These are phyloP conservation scores for Apotomis turbidana DNA, from an alignment of 2,888 invertebrate species.

Conservation along the genomic window DNA sequence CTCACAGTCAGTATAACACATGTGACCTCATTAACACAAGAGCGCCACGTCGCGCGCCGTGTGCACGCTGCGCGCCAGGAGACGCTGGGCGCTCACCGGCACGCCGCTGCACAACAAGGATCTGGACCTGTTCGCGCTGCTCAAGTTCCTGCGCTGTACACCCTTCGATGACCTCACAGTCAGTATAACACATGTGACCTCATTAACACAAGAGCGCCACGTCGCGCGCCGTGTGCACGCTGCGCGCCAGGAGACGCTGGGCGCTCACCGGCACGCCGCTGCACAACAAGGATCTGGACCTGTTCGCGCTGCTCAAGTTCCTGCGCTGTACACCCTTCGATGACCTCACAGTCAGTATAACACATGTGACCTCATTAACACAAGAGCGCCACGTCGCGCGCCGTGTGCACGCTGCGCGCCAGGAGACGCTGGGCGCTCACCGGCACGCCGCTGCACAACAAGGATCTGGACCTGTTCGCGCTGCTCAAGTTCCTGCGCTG, in stretches of 20 bases:
- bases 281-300: constrained; percentile 95
- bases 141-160: constrained; percentile 92
- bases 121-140: constrained; percentile 89
- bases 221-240: constrained; percentile 87
- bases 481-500: constrained; percentile 92
- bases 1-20: constrained; percentile 79
- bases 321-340: constrained; percentile 94
- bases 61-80: constrained; percentile 83
- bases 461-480: constrained; percentile 92
- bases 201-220: constrained; percentile 91
- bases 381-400: constrained; percentile 89
- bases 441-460: constrained; percentile 98
- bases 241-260: constrained; percentile 84
- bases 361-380: no score
- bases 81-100: constrained; percentile 92
- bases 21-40: no score
- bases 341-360: constrained; percentile 85
- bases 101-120: constrained; percentile 98
- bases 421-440: constrained; percentile 89
- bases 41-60: constrained; percentile 89
- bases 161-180: constrained; percentile 94
- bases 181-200: no score
- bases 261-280: constrained; percentile 97
- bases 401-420: constrained; percentile 86
- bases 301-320: constrained; percentile 92